Percentiles rank a stretch among this genome's conserved stretches.
These are phyloP conservation scores for Falco columbarius DNA, from an alignment of 2,797 vertebrate genomes.

Conservation along the genomic window DNA sequence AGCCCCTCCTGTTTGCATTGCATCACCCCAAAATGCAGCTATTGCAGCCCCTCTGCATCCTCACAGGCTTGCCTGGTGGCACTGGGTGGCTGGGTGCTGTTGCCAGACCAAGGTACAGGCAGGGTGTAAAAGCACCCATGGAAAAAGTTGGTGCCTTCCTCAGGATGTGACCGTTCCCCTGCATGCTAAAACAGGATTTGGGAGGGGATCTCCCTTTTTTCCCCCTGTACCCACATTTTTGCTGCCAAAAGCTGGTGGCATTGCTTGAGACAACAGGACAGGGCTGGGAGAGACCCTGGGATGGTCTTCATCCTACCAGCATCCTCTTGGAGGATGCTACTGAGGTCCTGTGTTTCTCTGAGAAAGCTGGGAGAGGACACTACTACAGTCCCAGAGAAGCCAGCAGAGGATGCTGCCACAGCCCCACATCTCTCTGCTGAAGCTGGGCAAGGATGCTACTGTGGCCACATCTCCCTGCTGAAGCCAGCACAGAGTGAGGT, in stretches of 20 bases:
- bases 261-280: not conserved
- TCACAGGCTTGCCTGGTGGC: not conserved
- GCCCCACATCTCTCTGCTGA: not conserved
- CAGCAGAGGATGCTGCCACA: not conserved
- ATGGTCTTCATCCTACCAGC: not conserved
- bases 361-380: not conserved
- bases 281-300: not conserved
- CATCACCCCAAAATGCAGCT: not conserved
- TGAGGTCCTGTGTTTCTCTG: not conserved
- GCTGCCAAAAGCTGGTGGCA: not conserved
- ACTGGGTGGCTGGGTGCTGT: not conserved
- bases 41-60: not conserved
- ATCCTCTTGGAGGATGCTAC: not conserved
- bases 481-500: not conserved
- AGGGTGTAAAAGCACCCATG: not conserved
- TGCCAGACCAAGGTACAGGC: not conserved
- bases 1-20: not conserved
- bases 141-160: not conserved
- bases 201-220: not conserved
- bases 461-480: accelerated
- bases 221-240: not conserved
- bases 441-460: not conserved
- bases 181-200: not conserved
- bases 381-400: not conserved
- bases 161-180: not conserved